Base-by-base conservation (phyloP, 1,140 invertebrate species). In the Drosophila virilis region DNA sequence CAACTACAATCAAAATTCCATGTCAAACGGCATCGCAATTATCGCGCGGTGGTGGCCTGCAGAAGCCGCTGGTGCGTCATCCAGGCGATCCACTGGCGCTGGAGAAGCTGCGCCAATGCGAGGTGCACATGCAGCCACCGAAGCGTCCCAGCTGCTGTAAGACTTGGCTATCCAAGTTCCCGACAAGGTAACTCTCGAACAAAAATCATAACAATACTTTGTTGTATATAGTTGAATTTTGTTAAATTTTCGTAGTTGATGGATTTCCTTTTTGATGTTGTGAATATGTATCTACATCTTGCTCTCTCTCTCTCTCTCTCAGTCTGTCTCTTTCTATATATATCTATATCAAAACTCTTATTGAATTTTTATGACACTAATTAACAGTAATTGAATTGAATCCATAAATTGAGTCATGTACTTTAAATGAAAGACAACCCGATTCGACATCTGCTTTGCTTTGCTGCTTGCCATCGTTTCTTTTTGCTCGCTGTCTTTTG, bases 91-190 rank as follows among this genome's bases (percentile, higher is more conserved):
- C 95, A 73, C 93, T 96, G 92, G 94, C 95, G 71, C 93, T 96
- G 92, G 95, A 97, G 91, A 97, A 97, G 94, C 94, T 96, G 92
- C 95, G 96, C 78, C 97, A 97, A 92, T 98, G 97, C 93, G 96
- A 97, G 93, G 94, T 96, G 60, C 95, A 95, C 92, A 95, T 96
- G 93, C 94, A 94, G 93, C 94, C 94, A 80, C 94, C 94, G 77
- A 94, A 94, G 93, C 94, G 95, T 91, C 93, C 93, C 70, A 97
- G 96, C 94, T 97, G 97, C 95, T 98, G 97, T 94, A 95, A 96
- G 92, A 96, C 97, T 88, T 98, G 97, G 97, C 95, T 98, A 91
- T 97, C 97, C 93, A 98, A 98, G 94, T 98, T 97, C 93, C 96
- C 96, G 62, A 92, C 91, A 83, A 92, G 91, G 91, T 92, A 92